Percentiles rank a stretch among this genome's conserved stretches.
Conservation (phyloP, 2,113 vertebrate genomes). For the Tretioscincus oriximinensis region DNA sequence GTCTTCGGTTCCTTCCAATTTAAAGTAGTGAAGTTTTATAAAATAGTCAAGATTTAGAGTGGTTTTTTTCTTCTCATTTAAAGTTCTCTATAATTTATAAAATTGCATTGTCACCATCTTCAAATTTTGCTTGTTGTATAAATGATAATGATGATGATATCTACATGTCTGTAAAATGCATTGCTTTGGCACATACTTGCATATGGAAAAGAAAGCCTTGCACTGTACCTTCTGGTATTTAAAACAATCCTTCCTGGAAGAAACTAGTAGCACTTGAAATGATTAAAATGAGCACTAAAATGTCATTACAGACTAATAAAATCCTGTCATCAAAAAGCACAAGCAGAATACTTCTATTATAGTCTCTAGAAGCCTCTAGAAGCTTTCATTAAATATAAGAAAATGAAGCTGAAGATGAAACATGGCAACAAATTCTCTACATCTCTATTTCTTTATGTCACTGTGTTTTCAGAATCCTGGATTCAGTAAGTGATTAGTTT, state of each 20-base stretch:
- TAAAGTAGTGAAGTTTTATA: too few species aligned
- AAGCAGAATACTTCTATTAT: constrained; percentile 32
- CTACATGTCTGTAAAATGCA: constrained; percentile 8
- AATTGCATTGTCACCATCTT: not conserved
- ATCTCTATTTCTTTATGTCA: not conserved
- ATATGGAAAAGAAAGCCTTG: constrained; percentile 42
- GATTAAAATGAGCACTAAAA: constrained; percentile 57
- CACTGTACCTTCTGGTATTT: constrained; percentile 30
- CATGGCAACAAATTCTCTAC: constrained; percentile 22
- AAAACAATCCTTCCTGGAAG: constrained; percentile 45
- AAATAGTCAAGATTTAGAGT: too few species aligned
- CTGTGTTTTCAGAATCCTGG: not conserved
- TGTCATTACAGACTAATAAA: constrained; percentile 58
- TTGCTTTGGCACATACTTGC: constrained; percentile 33
- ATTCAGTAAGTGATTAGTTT: not conserved
- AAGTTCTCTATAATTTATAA: not conserved
- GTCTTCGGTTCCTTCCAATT: too few species aligned
- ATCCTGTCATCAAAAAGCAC: constrained; percentile 43
- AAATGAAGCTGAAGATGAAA: constrained; percentile 40
- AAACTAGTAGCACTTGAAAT: constrained; percentile 50
- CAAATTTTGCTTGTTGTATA: too few species aligned
- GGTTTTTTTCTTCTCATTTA: too few species aligned
- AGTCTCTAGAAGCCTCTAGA: constrained; percentile 51
- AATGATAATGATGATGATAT: not conserved
- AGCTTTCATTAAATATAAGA: constrained; percentile 40